Evolutionary conservation across 2,113 vertebrate genomes (phyloP).

Genomic region (Struthidea cinerea): DNA sequence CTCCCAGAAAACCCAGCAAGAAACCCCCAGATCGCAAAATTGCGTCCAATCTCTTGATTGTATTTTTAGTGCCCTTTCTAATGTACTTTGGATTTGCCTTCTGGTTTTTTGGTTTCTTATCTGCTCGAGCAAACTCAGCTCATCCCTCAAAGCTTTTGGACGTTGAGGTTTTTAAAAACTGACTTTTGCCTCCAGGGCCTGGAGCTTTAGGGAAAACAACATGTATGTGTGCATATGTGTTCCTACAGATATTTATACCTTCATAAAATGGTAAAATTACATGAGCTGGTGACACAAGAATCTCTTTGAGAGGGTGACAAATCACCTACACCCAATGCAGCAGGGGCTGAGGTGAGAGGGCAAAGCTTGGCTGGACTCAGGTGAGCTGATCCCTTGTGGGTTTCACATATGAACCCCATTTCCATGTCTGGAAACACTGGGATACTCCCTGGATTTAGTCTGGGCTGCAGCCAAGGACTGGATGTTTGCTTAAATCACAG

Average conservation of each 20-base stretch:
- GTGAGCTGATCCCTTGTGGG: background rate
- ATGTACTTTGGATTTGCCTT: background rate
- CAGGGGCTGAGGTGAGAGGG: background rate
- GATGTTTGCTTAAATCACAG: background rate
- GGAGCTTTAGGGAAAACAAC: background rate
- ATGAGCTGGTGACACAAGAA: background rate
- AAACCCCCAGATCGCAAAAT: slow-evolving; percentile 11
- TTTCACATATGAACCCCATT: background rate
- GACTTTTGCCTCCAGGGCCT: background rate
- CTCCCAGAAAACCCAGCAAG: background rate
- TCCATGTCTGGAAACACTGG: background rate
- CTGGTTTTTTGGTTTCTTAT: background rate
- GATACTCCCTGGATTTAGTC: background rate
- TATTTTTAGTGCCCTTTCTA: slow-evolving; percentile 21
- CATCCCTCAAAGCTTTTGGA: background rate
- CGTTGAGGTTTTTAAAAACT: background rate
- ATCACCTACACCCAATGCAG: background rate
- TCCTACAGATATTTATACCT: background rate
- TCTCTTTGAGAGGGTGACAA: background rate
- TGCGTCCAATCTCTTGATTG: background rate
- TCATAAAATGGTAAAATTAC: background rate
- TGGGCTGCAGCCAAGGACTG: background rate
- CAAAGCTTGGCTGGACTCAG: background rate
- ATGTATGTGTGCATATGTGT: background rate
- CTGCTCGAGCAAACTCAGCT: background rate